Percentiles rank a stretch among this genome's conserved stretches.
phyloP scores from a whole-genome alignment of 2,113 vertebrate genomes.

The Tupaia chinensis region DNA sequence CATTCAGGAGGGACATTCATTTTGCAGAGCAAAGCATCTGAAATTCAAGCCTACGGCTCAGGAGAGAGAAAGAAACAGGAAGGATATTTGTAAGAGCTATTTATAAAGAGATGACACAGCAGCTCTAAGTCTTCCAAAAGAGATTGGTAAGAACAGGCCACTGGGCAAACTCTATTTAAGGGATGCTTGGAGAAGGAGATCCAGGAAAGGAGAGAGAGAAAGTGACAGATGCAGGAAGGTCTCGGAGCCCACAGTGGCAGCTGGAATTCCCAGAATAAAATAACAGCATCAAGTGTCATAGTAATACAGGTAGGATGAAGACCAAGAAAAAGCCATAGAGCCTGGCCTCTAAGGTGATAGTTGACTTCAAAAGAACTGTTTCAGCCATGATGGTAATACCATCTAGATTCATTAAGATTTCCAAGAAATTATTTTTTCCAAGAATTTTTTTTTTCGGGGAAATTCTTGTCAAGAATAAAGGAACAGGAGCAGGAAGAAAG shows the following conservation, averaged over 20 bases:
- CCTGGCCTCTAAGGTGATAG: fast-evolving
- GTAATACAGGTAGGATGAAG: background rate
- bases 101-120: background rate
- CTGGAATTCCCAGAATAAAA: background rate
- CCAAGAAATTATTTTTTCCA: background rate
- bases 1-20: background rate
- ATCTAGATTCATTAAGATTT: background rate
- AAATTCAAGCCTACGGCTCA: background rate
- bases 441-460: background rate
- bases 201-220: background rate
- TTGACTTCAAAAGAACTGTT: fast-evolving
- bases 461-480: background rate
- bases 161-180: background rate
- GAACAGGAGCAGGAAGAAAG: background rate
- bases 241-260: background rate
- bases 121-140: no score
- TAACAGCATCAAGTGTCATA: no score
- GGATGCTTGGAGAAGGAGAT: no score
- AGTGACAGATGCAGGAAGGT: background rate
- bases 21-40: background rate
- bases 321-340: background rate
- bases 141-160: background rate
- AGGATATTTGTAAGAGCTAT: background rate
- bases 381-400: background rate
- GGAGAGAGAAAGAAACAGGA: background rate